Percentiles rank a stretch among this genome's conserved stretches.
phyloP scores from a whole-genome alignment of 2,113 vertebrate genomes.

The Phylloscopus trochiloides region DNA sequence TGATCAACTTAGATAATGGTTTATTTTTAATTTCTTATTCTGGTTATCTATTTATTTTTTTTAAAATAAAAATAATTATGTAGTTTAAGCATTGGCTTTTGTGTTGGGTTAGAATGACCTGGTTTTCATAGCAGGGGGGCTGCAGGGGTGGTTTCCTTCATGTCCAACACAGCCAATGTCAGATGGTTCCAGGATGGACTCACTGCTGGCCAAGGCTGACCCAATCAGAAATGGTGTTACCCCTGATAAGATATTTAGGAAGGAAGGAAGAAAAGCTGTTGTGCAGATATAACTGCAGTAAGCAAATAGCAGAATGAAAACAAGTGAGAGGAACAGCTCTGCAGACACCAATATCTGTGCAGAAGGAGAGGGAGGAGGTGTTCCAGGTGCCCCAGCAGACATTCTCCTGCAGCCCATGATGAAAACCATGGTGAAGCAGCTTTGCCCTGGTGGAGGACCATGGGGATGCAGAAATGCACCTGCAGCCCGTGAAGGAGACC shows the following conservation, averaged over 20 bases:
- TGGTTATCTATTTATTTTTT: neutral
- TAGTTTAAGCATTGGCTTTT: neutral
- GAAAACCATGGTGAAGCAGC: neutral
- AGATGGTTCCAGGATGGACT: neutral
- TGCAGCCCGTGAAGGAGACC: neutral
- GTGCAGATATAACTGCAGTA: neutral
- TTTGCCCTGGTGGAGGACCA: neutral
- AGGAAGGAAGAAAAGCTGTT: neutral
- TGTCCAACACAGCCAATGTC: neutral
- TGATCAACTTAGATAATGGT: neutral
- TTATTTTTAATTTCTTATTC: neutral
- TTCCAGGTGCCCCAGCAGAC: neutral
- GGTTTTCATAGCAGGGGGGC: rapidly evolving
- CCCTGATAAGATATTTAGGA: neutral
- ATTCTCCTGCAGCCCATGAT: neutral
- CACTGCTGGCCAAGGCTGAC: neutral
- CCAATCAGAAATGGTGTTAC: neutral
- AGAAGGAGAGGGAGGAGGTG: neutral
- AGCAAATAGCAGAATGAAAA: neutral
- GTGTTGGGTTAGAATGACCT: neutral
- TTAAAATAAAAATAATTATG: neutral
- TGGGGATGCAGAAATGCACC: neutral
- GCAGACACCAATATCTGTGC: no score
- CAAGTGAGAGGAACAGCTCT: neutral
- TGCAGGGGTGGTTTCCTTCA: neutral